Percentiles rank a stretch among this genome's conserved stretches.
Conservation (phyloP, 2,797 vertebrate genomes). For the Amphiprion clarkii region DNA sequence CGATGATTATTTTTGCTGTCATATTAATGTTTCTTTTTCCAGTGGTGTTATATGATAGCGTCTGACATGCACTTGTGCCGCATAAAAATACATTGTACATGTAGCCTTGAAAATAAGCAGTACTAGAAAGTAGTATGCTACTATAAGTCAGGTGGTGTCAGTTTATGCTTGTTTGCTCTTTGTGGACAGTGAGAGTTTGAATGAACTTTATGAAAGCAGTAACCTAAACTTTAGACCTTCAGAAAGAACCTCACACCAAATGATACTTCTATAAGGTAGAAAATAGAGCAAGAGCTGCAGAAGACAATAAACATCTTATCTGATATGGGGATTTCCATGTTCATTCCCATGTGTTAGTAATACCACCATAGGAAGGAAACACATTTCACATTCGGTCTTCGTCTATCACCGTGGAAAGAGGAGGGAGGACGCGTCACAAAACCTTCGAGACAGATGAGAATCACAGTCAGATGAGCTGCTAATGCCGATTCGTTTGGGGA, state of each 20-base stretch:
- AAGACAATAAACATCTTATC: slow-evolving; percentile 3
- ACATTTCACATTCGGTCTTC: not conserved
- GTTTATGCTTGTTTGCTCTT: too few species aligned
- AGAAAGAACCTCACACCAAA: not conserved
- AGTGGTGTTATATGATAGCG: not conserved
- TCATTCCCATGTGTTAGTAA: slow-evolving; percentile 4
- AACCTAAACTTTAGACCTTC: not conserved
- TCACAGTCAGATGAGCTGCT: slow-evolving; percentile 2
- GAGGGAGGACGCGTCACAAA: slow-evolving; percentile 14
- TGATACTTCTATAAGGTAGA: too few species aligned
- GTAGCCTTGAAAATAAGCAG: not conserved
- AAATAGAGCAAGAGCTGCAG: not conserved
- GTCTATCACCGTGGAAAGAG: not conserved
- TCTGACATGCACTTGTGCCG: not conserved
- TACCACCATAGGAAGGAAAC: not conserved
- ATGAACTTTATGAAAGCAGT: too few species aligned
- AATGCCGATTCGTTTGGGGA: slow-evolving; percentile 3
- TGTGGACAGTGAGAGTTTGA: too few species aligned
- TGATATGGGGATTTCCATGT: not conserved
- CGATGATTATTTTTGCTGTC: too few species aligned
- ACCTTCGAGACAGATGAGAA: slow-evolving; percentile 11
- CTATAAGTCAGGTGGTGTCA: too few species aligned
- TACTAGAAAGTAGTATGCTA: too few species aligned
- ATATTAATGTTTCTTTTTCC: not conserved
- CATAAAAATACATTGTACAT: not conserved